These are phyloP conservation scores for Cryptocephalus primarius DNA, from an alignment of 2,888 invertebrate species.

Conservation along the genomic window DNA sequence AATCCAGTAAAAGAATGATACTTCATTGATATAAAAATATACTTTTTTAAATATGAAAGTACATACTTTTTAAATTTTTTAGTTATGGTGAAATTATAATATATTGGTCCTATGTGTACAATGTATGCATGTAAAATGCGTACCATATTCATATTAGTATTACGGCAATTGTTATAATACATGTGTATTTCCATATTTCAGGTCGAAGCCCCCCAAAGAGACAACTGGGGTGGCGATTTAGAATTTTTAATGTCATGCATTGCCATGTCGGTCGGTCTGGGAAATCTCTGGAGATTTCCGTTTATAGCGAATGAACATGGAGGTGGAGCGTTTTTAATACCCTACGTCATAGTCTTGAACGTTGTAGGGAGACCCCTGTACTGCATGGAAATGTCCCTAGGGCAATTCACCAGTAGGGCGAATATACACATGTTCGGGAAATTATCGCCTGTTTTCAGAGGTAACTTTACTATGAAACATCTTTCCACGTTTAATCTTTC, in stretches of 20 bases:
- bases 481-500: too few species aligned
- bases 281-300: slow-evolving; percentile 58
- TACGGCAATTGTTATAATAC: too few species aligned
- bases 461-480: slow-evolving; percentile 37
- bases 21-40: too few species aligned
- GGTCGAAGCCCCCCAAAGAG: too few species aligned
- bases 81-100: too few species aligned
- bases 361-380: slow-evolving; percentile 71
- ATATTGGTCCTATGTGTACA: too few species aligned
- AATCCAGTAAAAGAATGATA: too few species aligned
- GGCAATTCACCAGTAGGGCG: slow-evolving; percentile 74
- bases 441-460: slow-evolving; percentile 64
- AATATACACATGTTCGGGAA: slow-evolving; percentile 60
- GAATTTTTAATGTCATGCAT: slow-evolving; percentile 57
- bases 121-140: too few species aligned
- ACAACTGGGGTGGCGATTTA: slow-evolving; percentile 47
- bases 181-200: too few species aligned
- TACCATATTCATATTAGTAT: too few species aligned
- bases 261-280: slow-evolving; percentile 54
- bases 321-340: slow-evolving; percentile 57
- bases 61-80: too few species aligned
- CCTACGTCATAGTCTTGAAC: slow-evolving; percentile 51
- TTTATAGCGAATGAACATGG: slow-evolving; percentile 57
- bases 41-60: too few species aligned
- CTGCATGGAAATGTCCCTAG: slow-evolving; percentile 71